Conservation (phyloP, 2,797 vertebrate genomes). For the Hapalemur alaotrensis region DNA sequence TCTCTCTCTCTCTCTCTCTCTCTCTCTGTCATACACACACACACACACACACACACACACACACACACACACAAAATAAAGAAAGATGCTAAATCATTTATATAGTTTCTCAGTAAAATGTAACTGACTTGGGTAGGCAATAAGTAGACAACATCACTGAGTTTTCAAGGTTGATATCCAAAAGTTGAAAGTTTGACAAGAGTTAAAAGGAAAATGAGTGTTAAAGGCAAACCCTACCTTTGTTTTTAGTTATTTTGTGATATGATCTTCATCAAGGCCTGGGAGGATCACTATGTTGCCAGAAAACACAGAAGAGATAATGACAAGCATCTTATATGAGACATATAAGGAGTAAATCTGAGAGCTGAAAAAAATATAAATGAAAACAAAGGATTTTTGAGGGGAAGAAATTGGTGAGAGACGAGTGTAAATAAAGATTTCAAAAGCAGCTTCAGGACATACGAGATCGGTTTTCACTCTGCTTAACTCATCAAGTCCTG, state of each 20-base stretch:
- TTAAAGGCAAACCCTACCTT: not conserved
- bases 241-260: not conserved
- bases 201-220: not conserved
- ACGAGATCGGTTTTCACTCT: not conserved
- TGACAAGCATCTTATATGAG: not conserved
- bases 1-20: not conserved
- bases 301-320: not conserved
- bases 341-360: not conserved
- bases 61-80: not conserved
- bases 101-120: not conserved
- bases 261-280: not conserved
- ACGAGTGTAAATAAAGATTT: not conserved
- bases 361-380: not conserved
- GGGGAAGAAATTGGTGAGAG: not conserved
- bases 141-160: not conserved
- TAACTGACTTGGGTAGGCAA: not conserved
- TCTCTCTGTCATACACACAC: not conserved
- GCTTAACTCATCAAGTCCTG: not conserved
- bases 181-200: not conserved
- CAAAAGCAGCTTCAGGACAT: not conserved
- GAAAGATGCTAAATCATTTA: not conserved
- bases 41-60: not conserved
- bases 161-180: not conserved
- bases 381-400: not conserved
- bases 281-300: not conserved